Base-by-base conservation (phyloP, 2,113 vertebrate genomes). In the Ceyx cyanopectus region DNA sequence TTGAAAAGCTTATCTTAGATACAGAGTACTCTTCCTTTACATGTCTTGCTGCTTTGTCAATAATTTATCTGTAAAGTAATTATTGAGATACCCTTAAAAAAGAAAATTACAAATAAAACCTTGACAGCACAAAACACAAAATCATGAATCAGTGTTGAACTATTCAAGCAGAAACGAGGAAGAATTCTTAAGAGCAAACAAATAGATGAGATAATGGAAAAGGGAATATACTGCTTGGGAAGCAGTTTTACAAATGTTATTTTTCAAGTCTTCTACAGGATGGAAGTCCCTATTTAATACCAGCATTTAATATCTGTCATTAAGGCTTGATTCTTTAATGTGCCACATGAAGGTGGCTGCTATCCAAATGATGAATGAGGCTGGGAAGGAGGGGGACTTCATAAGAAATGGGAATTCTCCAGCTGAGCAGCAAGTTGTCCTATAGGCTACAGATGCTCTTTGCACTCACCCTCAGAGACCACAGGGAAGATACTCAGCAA, bases 31-130 rank as follows among this genome's bases (percentile, higher is more conserved):
- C 45, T 75, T 88, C 21, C 32, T 93, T 93, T 79, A 76, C 76
- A 81, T 75, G 48, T 90, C 54, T 54, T 83, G 53, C 61, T 89
- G 24, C 62, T 87, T 84, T 89, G 41, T 95, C 89, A 95, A 94
- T 94, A 94, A 96, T 96, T 95, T 81, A 96, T 90, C 58, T 85
- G 23, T 54, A 90, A 94, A 94, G 94, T 85, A 94, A 95, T 90
- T 95, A 95, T 94, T 89, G 58, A 95, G 69, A 81, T 66, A 79
- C 5, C 9, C 60, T 69, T 32, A 83, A 86, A 85, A 45, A 21
- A 23, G 43, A 72, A 72, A 94, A 73, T 92, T 63, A 57, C 53
- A 72, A 92, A 83, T 86, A 86, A 90, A 92, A 79, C 54, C 69
- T 81, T 84, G 51, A 80, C 48, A 78, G 80, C n/a, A 77, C 48